These are phyloP conservation scores for Pelodytes ibericus DNA, from an alignment of 2,797 vertebrate species.

Conservation along the genomic window DNA sequence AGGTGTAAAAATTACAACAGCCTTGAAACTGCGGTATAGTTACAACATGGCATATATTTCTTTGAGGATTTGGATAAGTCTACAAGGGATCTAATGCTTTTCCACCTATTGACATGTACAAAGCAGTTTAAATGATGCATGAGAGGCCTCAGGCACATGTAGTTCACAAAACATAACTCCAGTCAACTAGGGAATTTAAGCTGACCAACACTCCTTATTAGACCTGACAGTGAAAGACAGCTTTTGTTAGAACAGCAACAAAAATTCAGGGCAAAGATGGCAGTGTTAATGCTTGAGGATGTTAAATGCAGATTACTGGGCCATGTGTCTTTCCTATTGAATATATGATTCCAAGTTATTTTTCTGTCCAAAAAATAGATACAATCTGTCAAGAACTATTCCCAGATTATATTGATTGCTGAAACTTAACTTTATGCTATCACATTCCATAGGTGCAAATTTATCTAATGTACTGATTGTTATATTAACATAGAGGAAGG, in stretches of 20 bases:
- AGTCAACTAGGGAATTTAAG: conserved; percentile 75
- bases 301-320: conserved; percentile 74
- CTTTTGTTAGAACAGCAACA: conserved; percentile 69
- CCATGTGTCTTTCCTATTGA: conserved; percentile 53
- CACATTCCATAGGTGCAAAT: too few species aligned
- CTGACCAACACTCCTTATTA: conserved; percentile 84
- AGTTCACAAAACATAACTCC: conserved; percentile 79
- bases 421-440: too few species aligned
- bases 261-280: conserved; percentile 69
- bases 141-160: conserved; percentile 80
- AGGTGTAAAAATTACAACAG: conserved; percentile 72
- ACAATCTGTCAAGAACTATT: conserved; percentile 27
- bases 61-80: conserved; percentile 79
- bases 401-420: conserved; percentile 67
- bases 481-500: too few species aligned
- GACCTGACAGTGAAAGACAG: conserved; percentile 83
- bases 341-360: conserved; percentile 65
- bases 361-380: conserved; percentile 46
- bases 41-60: conserved; percentile 72
- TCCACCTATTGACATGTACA: conserved; percentile 88
- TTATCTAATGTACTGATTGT: too few species aligned
- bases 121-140: conserved; percentile 90
- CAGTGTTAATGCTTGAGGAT: conserved; percentile 72
- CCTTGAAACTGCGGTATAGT: conserved; percentile 72
- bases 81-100: conserved; percentile 78